Percentiles rank a stretch among this genome's conserved stretches.
Evolutionary conservation across 2,113 vertebrate genomes (phyloP).

Genomic region (Coracopsis vasa): DNA sequence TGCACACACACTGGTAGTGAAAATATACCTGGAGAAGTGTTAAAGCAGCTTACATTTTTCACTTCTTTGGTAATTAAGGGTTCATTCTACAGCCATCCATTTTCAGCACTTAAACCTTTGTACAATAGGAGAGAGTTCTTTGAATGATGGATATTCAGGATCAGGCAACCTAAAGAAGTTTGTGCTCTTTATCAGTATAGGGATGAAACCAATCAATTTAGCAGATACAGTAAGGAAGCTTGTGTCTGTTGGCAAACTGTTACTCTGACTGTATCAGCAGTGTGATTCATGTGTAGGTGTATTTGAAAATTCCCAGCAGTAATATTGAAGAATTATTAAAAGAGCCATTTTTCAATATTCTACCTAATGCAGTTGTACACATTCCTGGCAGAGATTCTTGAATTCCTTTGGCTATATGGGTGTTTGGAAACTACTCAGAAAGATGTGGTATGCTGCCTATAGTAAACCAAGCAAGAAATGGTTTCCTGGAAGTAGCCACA

Average conservation of each 20-base stretch:
- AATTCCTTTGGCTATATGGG: background rate
- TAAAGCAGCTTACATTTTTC: background rate
- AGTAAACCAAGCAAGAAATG: background rate
- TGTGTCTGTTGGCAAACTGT: slow-evolving; percentile 11
- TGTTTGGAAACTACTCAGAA: background rate
- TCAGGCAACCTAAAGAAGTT: background rate
- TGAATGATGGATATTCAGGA: background rate
- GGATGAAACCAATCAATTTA: slow-evolving; percentile 21
- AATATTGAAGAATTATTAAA: slow-evolving; percentile 7
- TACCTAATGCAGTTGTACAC: background rate
- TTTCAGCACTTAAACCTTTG: background rate
- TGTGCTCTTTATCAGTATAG: background rate
- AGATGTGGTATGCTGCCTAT: background rate
- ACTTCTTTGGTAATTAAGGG: background rate
- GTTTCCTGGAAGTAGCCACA: background rate
- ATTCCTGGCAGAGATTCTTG: background rate
- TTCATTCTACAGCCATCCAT: background rate
- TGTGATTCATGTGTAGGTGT: background rate
- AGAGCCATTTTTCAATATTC: background rate
- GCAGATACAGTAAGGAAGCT: background rate
- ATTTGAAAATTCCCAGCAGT: slow-evolving; percentile 6
- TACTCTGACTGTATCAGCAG: background rate
- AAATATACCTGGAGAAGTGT: background rate
- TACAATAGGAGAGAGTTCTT: background rate
- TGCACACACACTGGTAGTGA: background rate